Evolutionary conservation across 2,888 invertebrate species (phyloP), one percentile per base, ranked within the genome.

Genomic region (Villa cingulata): DNA sequence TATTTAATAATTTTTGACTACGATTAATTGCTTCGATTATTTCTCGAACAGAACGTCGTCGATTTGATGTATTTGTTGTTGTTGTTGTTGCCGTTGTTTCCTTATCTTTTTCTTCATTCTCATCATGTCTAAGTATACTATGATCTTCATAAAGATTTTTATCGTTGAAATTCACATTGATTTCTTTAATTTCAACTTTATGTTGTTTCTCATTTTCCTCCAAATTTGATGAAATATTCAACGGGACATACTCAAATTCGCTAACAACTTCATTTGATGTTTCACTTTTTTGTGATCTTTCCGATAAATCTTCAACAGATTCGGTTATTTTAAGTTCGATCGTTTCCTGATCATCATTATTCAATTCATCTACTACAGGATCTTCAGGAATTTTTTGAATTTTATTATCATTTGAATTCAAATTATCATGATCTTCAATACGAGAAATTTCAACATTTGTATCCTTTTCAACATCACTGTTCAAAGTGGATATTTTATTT

Each of bases 21-120:
- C 64, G 59, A 54, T 67, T 69, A 10, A 69, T 69, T 10, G 69
- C 68, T 46, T 68, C 70, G 45, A 70, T 70, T 19, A 68, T 66
- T 45, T 58, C 57, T 41, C 54, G 55, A 29, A 58, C 57, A 2
- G 57, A 56, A 27, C 54, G 50, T 27, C 55, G 49, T 14, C 54
- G 45, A 41, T 50, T 51, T 29, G 45, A 42, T 14, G 45, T 40
- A 17, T 41, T 27, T 36, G 45, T 48, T 37, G 39, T 32, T 23
- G 43, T 17, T 27, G 43, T 43, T 23, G 39, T 18, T 15, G 32
- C 16, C n/a, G n/a, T n/a, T n/a, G n/a, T n/a, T n/a, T n/a, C n/a
- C n/a, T n/a, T n/a, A n/a, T n/a, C n/a, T n/a, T n/a, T n/a, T n/a
- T n/a, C n/a, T n/a, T n/a, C n/a, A n/a, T n/a, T n/a, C n/a, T n/a